A percentile compares a stretch with the other conserved stretches of the same genome.
Conservation (phyloP, 2,113 vertebrate genomes). For the Eleginops maclovinus region DNA sequence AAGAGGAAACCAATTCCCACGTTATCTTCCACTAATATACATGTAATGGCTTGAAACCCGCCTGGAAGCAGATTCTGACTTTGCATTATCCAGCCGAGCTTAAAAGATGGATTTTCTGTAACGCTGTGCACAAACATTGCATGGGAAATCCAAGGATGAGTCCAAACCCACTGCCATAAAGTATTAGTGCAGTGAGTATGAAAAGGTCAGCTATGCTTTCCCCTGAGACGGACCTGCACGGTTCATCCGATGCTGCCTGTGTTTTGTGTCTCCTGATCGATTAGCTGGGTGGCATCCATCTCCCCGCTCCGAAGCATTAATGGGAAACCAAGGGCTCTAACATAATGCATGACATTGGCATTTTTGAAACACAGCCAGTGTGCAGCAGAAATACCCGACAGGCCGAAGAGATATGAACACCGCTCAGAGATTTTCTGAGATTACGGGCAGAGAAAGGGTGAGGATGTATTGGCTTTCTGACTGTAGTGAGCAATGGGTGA, state of each 20-base stretch:
- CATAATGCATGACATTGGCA: constrained; percentile 24
- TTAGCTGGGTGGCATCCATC: constrained; percentile 49
- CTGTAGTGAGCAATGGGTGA: constrained; percentile 23
- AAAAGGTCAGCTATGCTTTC: constrained; percentile 71
- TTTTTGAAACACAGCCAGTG: constrained; percentile 37
- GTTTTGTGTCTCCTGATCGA: constrained; percentile 43
- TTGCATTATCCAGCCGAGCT: constrained; percentile 50
- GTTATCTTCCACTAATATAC: constrained; percentile 67
- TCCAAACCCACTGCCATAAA: constrained; percentile 56
- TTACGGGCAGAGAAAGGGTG: constrained; percentile 27
- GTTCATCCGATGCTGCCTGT: constrained; percentile 35
- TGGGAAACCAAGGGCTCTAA: constrained; percentile 26
- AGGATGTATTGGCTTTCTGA: constrained; percentile 9
- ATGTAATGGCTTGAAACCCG: constrained; percentile 66
- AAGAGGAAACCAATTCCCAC: constrained; percentile 65
- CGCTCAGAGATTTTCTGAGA: constrained; percentile 30
- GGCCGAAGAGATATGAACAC: constrained; percentile 16
- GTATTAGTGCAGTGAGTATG: constrained; percentile 61
- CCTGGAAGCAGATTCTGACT: constrained; percentile 46
- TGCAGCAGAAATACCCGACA: constrained; percentile 11
- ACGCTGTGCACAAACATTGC: constrained; percentile 41
- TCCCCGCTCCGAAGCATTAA: constrained; percentile 37
- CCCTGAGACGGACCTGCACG: constrained; percentile 37
- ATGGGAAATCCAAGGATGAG: constrained; percentile 54
- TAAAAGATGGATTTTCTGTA: constrained; percentile 49